A percentile compares a stretch with the other conserved stretches of the same genome.
These are phyloP conservation scores for Hypocryptadius cinnamomeus DNA, from an alignment of 2,113 vertebrate species.

Conservation along the genomic window DNA sequence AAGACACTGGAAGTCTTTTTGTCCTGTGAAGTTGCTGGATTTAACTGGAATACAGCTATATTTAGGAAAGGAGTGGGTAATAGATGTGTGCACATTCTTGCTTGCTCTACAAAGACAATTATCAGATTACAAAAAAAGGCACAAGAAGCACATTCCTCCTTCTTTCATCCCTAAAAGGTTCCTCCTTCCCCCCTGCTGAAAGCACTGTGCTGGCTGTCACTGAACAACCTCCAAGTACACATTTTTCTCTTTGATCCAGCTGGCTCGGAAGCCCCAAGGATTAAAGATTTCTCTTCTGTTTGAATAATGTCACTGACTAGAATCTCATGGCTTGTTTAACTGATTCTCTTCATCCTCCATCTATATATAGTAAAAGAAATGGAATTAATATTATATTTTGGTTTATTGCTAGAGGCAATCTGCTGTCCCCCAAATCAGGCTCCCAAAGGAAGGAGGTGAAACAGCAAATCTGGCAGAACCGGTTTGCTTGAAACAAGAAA, in stretches of 20 bases:
- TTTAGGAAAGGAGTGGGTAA: constrained; percentile 10
- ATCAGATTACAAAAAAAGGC: constrained; percentile 33
- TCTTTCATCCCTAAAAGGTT: not conserved
- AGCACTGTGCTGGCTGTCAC: not conserved
- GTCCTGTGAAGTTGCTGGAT: not conserved
- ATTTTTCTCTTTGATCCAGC: constrained; percentile 21
- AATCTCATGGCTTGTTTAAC: constrained; percentile 13
- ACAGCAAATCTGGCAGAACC: not conserved
- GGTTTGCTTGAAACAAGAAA: not conserved
- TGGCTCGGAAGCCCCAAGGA: constrained; percentile 14
- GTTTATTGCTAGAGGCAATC: not conserved
- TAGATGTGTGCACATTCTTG: not conserved
- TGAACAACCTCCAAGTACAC: constrained; percentile 29
- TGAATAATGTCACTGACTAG: constrained; percentile 21
- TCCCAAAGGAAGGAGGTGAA: not conserved
- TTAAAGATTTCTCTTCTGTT: constrained; percentile 27
- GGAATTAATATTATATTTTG: not conserved
- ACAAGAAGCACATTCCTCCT: constrained; percentile 31
- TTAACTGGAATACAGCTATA: not conserved
- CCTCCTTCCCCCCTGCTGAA: constrained; percentile 4
- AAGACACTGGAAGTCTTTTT: not conserved
- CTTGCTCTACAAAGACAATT: constrained; percentile 41
- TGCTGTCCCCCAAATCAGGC: not conserved
- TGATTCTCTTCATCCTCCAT: not conserved
- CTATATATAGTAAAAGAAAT: not conserved